Evolutionary conservation across 2,113 vertebrate genomes (phyloP).

Genomic region (Pristiophorus japonicus): DNA sequence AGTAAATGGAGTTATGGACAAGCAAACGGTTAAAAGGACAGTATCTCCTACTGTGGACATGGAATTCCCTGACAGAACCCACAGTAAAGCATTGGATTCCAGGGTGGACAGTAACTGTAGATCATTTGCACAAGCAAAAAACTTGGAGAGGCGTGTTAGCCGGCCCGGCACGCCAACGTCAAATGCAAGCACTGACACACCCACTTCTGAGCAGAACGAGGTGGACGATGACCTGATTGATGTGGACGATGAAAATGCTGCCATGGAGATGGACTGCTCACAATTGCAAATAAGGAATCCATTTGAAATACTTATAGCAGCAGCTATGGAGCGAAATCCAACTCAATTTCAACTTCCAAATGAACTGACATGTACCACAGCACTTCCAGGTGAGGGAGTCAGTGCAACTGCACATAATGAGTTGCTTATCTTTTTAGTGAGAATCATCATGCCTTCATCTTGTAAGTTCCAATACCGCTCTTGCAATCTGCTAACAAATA

Average conservation of each 20-base stretch:
- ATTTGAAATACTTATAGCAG: conserved; percentile 93
- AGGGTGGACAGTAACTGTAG: conserved; percentile 35
- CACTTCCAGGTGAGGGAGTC: conserved; percentile 77
- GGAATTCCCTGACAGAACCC: conserved; percentile 56
- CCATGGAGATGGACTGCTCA: conserved; percentile 71
- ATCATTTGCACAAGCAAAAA: conserved; percentile 63
- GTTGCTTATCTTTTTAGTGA: not conserved
- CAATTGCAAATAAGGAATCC: conserved; percentile 84
- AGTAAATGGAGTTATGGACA: conserved; percentile 86
- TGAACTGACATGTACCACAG: conserved; percentile 92
- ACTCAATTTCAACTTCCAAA: conserved; percentile 96
- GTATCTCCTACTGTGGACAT: conserved; percentile 79
- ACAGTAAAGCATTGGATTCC: conserved; percentile 43
- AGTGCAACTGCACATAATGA: not conserved
- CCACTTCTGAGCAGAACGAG: conserved; percentile 91
- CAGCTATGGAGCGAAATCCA: conserved; percentile 94
- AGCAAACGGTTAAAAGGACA: conserved; percentile 67
- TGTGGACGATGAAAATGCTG: conserved; percentile 81
- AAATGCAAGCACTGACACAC: conserved; percentile 84
- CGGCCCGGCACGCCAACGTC: conserved; percentile 89
- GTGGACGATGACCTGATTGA: conserved; percentile 86
- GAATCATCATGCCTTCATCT: not conserved
- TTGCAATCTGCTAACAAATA: conserved; percentile 19
- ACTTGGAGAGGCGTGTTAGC: conserved; percentile 67
- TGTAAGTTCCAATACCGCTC: not conserved